Percentiles rank a stretch among this genome's conserved stretches.
phyloP scores from a whole-genome alignment of 2,888 invertebrate genomes.

The Cryptus viduatorius region DNA sequence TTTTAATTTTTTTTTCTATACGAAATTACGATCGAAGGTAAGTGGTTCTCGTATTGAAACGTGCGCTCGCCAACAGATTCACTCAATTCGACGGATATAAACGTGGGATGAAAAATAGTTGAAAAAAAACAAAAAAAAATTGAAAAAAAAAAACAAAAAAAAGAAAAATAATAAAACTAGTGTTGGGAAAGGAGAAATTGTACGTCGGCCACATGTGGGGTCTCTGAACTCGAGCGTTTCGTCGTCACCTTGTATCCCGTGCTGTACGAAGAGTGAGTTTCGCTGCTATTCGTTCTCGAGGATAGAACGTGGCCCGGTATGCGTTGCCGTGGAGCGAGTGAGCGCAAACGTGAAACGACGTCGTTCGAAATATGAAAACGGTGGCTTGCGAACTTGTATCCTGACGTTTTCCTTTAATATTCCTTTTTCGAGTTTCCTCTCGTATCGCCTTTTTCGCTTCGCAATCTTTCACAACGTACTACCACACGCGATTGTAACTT shows the following conservation, averaged over 20 bases:
- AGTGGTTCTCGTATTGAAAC: not conserved
- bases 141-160: conserved; percentile 8
- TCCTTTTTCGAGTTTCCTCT: conserved; percentile 36
- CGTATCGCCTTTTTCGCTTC: conserved; percentile 8
- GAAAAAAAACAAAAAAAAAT: not conserved
- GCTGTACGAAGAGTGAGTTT: conserved; percentile 19
- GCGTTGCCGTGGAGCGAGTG: not conserved
- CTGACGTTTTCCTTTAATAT: conserved; percentile 64
- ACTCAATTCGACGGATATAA: not conserved
- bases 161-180: conserved; percentile 10
- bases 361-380: conserved; percentile 59
- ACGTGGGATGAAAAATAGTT: conserved; percentile 21
- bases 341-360: conserved; percentile 17
- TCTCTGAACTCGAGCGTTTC: conserved; percentile 50
- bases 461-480: conserved; percentile 1
- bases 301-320: conserved; percentile 17
- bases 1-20: not conserved
- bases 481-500: not conserved
- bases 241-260: conserved; percentile 38
- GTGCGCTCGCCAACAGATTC: not conserved
- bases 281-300: conserved; percentile 45
- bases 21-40: not conserved
- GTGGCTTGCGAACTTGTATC: conserved; percentile 27
- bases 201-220: conserved; percentile 52
- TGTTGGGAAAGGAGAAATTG: conserved; percentile 43